Evolutionary conservation across 2,888 invertebrate genomes (phyloP), one percentile per base, ranked within the genome.

Genomic region (Ramazzottius varieornatus): DNA sequence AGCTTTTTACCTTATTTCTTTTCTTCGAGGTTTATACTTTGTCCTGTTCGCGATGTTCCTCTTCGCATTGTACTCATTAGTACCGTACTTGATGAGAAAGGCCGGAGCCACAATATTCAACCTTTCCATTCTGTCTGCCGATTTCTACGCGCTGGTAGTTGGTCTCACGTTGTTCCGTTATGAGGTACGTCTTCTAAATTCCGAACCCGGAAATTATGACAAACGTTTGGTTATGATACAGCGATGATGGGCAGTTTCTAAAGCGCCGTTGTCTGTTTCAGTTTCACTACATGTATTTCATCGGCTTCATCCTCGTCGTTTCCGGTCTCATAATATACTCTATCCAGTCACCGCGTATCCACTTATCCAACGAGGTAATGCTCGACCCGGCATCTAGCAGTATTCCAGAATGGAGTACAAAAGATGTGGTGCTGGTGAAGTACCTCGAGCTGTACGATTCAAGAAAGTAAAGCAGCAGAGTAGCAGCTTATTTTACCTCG

Each of bases 241-340:
- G 40, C 40, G 40, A 20, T 13, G 20, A 40, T 40, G 40, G n/a
- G n/a, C n/a, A n/a, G n/a, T n/a, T n/a, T n/a, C n/a, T 40, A 8
- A 40, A 20, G 8, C 20, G 40, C 8, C 40, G 20, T 64, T 66
- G 70, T 68, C 46, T 68, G 68, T 79, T 80, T 68, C 80, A 88
- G 87, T 88, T 87, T 77, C 86, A 88, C 75, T 82, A 82, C 32
- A 79, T 88, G 67, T 88, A 88, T 77, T 85, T 88, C 76, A 77
- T 86, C 67, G 86, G 87, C 20, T 88, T 86, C 74, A 75, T 82
- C 65, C 77, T 87, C 70, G 85, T 87, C 63, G 82, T 86, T 79
- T 80, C 81, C 46, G 88, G 88, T 29, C 83, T 86, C 66, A 78
- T 81, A 67, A 77, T 82, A 65, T 83, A 83, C 70, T 80, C 83